Evolutionary conservation across 1,140 invertebrate genomes (phyloP).

Genomic region (Drosophila pallidifrons): DNA sequence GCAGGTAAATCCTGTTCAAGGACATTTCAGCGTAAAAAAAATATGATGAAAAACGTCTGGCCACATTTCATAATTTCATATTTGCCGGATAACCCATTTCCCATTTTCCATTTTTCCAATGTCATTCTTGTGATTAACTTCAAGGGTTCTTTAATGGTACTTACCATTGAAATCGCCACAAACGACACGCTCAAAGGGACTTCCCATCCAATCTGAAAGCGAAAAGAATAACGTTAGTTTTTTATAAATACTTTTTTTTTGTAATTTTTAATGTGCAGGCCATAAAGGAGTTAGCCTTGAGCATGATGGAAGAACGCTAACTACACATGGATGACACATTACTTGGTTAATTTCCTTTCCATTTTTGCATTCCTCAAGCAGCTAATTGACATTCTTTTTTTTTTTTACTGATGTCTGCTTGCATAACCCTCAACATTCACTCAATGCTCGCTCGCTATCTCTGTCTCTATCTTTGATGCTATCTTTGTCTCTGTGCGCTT

Average conservation of each 20-base stretch:
- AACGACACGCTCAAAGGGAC: constrained; percentile 95
- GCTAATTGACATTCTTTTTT: constrained; percentile 28
- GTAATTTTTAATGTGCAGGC: too few species aligned
- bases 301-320: neutral
- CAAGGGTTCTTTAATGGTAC: constrained; percentile 69
- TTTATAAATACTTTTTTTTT: neutral
- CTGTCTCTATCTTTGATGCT: neutral
- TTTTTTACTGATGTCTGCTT: constrained; percentile 8
- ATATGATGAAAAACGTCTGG: constrained; percentile 16
- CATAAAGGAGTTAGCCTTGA: constrained; percentile 46
- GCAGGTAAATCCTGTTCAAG: constrained; percentile 61
- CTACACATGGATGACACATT: constrained; percentile 27
- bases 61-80: constrained; percentile 38
- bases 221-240: constrained; percentile 63
- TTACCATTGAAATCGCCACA: constrained; percentile 94
- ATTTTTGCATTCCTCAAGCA: constrained; percentile 25
- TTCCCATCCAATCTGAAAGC: constrained; percentile 93
- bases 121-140: constrained; percentile 55
- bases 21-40: constrained; percentile 55
- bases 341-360: constrained; percentile 9
- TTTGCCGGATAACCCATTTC: constrained; percentile 71
- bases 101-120: constrained; percentile 59
- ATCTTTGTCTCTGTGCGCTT: neutral
- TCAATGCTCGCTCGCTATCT: neutral
- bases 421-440: constrained; percentile 26